A percentile compares a stretch with the other conserved stretches of the same genome.
phyloP scores from a whole-genome alignment of 2,797 vertebrate species.

The Carapus acus region DNA sequence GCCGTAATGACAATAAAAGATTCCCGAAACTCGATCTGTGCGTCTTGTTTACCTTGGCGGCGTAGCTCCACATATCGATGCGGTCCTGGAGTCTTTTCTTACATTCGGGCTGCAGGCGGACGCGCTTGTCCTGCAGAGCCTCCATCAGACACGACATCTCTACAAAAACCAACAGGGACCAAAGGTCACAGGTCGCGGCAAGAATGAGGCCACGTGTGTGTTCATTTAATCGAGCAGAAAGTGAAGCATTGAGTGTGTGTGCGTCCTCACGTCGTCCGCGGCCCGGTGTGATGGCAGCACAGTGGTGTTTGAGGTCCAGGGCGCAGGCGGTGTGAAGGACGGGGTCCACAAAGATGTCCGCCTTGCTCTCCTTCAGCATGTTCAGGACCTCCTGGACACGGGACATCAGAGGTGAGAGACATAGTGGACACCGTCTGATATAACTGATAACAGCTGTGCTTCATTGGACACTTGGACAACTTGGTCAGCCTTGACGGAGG shows the following conservation, averaged over 20 bases:
- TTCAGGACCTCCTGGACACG: constrained; percentile 85
- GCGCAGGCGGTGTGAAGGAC: constrained; percentile 96
- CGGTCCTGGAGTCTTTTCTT: constrained; percentile 96
- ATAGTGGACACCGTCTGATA: too few relatives aligned
- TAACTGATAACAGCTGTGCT: too few relatives aligned
- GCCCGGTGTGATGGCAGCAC: constrained; percentile 89
- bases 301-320: constrained; percentile 96
- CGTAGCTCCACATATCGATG: constrained; percentile 98
- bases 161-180: constrained; percentile 60
- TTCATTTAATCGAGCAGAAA: too few relatives aligned
- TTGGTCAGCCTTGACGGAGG: too few relatives aligned
- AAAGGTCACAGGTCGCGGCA: too few relatives aligned
- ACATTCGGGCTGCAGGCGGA: constrained; percentile 92
- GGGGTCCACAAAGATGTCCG: constrained; percentile 95
- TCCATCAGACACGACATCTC: constrained; percentile 98
- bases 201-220: too few relatives aligned
- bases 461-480: too few relatives aligned
- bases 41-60: constrained; percentile 81
- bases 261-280: constrained; percentile 82
- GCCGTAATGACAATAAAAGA: too few relatives aligned
- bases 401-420: neutral
- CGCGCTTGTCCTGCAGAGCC: constrained; percentile 88
- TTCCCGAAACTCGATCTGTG: neutral
- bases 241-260: too few relatives aligned
- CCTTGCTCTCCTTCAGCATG: constrained; percentile 97